Evolutionary conservation across 2,888 invertebrate genomes (phyloP).

Genomic region (Agonopterix arenella): DNA sequence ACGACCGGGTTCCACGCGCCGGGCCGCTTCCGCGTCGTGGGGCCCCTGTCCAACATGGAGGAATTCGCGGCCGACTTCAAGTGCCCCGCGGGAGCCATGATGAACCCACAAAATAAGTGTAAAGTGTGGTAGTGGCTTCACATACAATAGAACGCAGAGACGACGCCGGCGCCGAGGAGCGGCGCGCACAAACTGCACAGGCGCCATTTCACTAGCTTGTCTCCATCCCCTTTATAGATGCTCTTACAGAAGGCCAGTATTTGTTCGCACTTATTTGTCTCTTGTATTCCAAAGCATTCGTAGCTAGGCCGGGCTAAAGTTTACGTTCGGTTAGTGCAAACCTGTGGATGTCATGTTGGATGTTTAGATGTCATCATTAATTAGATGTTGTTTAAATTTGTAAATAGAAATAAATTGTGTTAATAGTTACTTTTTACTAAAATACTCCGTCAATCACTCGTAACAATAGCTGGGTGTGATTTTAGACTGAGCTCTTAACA

Average conservation of each 20-base stretch:
- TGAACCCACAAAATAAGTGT: slow-evolving; percentile 95
- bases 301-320: not conserved
- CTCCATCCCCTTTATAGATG: no score
- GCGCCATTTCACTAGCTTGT: not conserved
- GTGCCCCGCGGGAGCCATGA: slow-evolving; percentile 90
- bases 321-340: not conserved
- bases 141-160: not conserved
- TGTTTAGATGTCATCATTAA: slow-evolving; percentile 25
- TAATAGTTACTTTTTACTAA: slow-evolving; percentile 17
- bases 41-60: slow-evolving; percentile 94
- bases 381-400: slow-evolving; percentile 42
- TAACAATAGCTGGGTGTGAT: slow-evolving; percentile 32
- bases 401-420: slow-evolving; percentile 32
- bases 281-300: not conserved
- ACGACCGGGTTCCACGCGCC: slow-evolving; percentile 89
- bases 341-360: slow-evolving; percentile 6
- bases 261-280: not conserved
- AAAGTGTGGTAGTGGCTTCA: slow-evolving; percentile 86
- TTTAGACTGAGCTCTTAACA: slow-evolving; percentile 46
- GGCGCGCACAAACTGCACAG: not conserved
- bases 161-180: not conserved
- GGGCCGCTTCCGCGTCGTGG: slow-evolving; percentile 89
- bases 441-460: slow-evolving; percentile 5
- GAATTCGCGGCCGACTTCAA: slow-evolving; percentile 93
- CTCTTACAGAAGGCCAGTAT: no score